phyloP scores from a whole-genome alignment of 1,140 invertebrate species.

The Hylyphantes graminicola region DNA sequence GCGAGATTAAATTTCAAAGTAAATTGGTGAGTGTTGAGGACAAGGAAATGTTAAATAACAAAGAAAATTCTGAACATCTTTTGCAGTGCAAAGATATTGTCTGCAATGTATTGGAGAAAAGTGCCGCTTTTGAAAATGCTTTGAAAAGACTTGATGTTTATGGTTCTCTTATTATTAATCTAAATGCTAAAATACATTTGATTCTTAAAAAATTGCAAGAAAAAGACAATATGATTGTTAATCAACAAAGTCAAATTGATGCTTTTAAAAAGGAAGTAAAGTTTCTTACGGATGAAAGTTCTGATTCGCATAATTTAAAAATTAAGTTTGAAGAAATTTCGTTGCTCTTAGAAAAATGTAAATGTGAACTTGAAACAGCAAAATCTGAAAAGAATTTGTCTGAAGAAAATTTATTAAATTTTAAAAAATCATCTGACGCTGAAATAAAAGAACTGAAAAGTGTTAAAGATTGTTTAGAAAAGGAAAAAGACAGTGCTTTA shows the following conservation, averaged over 20 bases:
- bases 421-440: constrained; percentile 10
- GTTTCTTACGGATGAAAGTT: not conserved
- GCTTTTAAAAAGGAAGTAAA: constrained; percentile 7
- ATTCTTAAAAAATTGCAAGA: constrained; percentile 11
- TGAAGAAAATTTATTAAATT: not conserved
- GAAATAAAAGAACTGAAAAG: not conserved
- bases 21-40: constrained; percentile 16
- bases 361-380: constrained; percentile 17
- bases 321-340: constrained; percentile 24
- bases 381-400: not conserved
- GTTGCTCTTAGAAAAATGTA: constrained; percentile 32
- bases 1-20: constrained; percentile 44
- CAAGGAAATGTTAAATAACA: not conserved
- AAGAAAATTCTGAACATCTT: not conserved
- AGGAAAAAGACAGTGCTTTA: constrained; percentile 62
- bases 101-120: not conserved
- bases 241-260: not conserved
- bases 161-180: not conserved
- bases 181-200: constrained; percentile 7
- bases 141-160: constrained; percentile 8
- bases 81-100: not conserved
- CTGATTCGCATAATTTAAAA: not conserved
- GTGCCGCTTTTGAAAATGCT: not conserved
- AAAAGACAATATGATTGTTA: not conserved
- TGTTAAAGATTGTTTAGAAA: constrained; percentile 8